phyloP scores from a whole-genome alignment of 2,113 vertebrate species.

The Dolichallabes microphthalmus region DNA sequence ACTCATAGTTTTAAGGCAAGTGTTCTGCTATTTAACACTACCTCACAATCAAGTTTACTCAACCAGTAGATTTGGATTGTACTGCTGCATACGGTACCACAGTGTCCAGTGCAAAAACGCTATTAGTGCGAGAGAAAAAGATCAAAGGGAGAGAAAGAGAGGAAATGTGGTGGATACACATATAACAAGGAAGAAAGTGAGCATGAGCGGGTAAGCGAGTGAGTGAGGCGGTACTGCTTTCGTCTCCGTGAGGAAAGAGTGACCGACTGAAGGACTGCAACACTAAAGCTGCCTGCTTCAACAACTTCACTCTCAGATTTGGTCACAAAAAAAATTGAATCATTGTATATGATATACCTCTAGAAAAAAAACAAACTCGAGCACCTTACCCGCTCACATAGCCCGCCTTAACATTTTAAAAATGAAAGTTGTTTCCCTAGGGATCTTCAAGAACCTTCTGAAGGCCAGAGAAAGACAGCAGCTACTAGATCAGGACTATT shows the following conservation, averaged over 20 bases:
- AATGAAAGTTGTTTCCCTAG: not conserved
- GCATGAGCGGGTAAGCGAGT: constrained; percentile 9
- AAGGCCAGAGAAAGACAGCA: constrained; percentile 19
- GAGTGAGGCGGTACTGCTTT: constrained; percentile 46
- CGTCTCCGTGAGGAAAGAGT: constrained; percentile 47
- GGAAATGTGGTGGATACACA: constrained; percentile 25
- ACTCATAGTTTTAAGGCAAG: not conserved
- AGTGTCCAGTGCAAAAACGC: not conserved
- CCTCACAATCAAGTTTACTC: not conserved
- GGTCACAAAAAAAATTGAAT: constrained; percentile 2
- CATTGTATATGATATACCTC: constrained; percentile 1
- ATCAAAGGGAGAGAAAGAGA: constrained; percentile 1
- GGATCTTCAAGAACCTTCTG: not conserved
- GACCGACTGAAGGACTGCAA: constrained; percentile 40
- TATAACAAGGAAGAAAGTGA: constrained; percentile 29
- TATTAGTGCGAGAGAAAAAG: not conserved
- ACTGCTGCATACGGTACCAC: not conserved
- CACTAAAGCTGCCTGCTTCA: constrained; percentile 40
- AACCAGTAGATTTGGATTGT: not conserved
- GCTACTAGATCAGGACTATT: not conserved
- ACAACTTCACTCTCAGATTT: constrained; percentile 28
- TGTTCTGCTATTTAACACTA: not conserved
- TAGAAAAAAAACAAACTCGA: not conserved
- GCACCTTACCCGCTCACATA: not conserved
- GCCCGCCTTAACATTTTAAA: not conserved